These are phyloP conservation scores for Dreissena rostriformis DNA, from an alignment of 1,140 invertebrate species.

Conservation along the genomic window DNA sequence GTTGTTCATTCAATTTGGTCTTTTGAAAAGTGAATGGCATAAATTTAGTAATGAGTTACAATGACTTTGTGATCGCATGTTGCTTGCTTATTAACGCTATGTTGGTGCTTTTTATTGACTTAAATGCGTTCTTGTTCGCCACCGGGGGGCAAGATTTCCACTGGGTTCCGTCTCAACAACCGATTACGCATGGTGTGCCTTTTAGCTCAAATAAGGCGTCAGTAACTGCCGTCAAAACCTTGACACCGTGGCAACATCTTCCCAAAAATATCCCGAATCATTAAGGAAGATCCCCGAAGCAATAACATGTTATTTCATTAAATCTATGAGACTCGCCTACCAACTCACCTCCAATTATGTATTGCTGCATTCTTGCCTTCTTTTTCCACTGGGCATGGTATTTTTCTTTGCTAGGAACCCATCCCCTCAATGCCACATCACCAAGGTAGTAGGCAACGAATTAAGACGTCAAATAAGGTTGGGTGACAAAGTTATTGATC, in stretches of 20 bases:
- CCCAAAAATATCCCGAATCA: constrained; percentile 7
- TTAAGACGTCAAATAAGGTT: too few species aligned
- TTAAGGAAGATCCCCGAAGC: neutral
- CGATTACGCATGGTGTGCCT: neutral
- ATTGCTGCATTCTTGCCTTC: too few species aligned
- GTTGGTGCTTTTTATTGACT: constrained; percentile 3
- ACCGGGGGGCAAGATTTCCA: neutral
- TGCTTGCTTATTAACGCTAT: constrained; percentile 1
- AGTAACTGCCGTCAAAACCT: neutral
- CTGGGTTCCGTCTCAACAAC: constrained; percentile 6
- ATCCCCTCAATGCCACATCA: too few species aligned
- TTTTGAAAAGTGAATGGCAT: neutral
- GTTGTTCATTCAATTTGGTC: too few species aligned
- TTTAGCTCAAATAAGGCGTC: neutral
- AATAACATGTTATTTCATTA: too few species aligned
- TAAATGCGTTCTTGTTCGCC: neutral
- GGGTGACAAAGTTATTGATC: too few species aligned
- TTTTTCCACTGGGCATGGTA: too few species aligned
- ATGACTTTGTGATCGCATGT: constrained; percentile 5
- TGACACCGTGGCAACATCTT: neutral
- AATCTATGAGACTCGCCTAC: too few species aligned
- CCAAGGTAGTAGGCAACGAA: too few species aligned
- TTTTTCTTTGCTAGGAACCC: too few species aligned
- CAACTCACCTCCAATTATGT: too few species aligned
- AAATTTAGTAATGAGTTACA: neutral